Evolutionary conservation across 2,797 vertebrate genomes (phyloP), one percentile per base, ranked within the genome.

Genomic region (Caiman crocodilus): DNA sequence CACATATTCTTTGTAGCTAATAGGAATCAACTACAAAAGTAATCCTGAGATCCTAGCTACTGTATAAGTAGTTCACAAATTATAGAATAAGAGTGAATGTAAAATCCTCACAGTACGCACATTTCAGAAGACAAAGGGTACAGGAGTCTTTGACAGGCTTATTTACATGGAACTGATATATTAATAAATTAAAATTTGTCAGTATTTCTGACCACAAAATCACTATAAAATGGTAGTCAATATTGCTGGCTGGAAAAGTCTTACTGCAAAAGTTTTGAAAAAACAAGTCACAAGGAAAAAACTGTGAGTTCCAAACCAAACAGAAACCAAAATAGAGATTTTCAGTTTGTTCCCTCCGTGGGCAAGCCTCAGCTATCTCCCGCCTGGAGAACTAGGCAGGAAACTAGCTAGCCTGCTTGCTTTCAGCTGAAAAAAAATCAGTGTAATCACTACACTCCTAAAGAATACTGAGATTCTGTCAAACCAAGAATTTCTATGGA

Each of bases 361-460:
- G 16, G 21, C 69, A 26, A 14, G 35, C 32, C 42, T 4, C 35
- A 73, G 23, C 23, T 42, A 14, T 8, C 35, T 50, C 14, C 6
- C 32, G 42, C 5, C 84, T 83, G 55, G 73, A 26, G n/a, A 50
- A 75, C 87, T 1, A 5, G 26, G 60, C 32, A 73, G 28, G 25
- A 94, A 92, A 10, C 75, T 42, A 93, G 59, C 32, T 32, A 13
- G 79, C 1, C 57, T 76, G 93, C 6, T 56, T 86, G 25, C 26
- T 84, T 88, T 84, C 82, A 87, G 84, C 30, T 82, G 76, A 91
- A 95, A 35, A 85, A 23, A 35, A 85, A 23, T 79, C 76, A 84
- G 90, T 76, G 76, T 14, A 32, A 69, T 82, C 28, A 85, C 25
- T 25, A 63, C 94, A 88, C 11, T 57, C 79, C 77, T 89, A 25